Conservation (phyloP, 2,797 vertebrate species). For the Sebastes cheni region DNA sequence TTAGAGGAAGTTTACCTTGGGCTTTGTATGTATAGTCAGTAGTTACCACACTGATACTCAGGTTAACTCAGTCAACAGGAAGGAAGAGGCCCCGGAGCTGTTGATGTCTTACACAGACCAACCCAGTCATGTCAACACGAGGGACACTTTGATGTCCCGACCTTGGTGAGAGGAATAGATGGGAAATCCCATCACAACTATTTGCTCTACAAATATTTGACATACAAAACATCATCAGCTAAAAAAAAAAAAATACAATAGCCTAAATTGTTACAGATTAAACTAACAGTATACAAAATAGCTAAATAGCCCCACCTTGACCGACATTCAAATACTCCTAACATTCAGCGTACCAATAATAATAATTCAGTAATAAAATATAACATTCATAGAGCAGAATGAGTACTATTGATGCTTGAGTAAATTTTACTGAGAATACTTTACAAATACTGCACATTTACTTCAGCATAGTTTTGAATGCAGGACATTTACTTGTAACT, state of each 20-base stretch:
- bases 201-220: not conserved
- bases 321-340: not conserved
- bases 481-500: not conserved
- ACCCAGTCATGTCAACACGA: no score
- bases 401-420: not conserved
- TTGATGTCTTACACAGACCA: no score
- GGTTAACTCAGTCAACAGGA: no score
- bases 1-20: no score
- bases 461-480: not conserved
- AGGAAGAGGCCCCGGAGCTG: no score
- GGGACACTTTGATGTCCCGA: no score
- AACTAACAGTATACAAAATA: not conserved
- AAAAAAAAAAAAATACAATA: not conserved
- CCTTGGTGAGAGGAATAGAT: no score
- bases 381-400: not conserved
- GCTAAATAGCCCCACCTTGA: not conserved
- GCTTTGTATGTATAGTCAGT: no score
- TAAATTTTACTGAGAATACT: not conserved
- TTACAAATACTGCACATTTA: not conserved
- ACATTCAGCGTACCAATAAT: not conserved
- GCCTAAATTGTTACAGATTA: not conserved
- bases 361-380: not conserved
- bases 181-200: no score
- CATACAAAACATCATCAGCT: not conserved
- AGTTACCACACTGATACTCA: no score